Conservation (phyloP, 2,888 invertebrate species). For the Alcis repandata region DNA sequence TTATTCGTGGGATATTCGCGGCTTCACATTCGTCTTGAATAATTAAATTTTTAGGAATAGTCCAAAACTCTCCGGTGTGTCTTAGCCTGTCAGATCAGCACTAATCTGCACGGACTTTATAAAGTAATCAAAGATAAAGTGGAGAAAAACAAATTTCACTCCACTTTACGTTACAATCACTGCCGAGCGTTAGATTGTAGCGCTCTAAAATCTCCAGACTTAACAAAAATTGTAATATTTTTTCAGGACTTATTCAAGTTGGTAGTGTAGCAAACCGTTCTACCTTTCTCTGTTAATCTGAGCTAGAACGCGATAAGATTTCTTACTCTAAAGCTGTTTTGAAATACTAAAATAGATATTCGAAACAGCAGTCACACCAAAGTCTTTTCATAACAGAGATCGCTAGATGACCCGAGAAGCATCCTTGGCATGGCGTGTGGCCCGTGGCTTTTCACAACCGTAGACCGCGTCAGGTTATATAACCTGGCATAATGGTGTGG, state of each 20-base stretch:
- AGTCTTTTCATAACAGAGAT: constrained; percentile 59
- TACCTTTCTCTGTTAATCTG: neutral
- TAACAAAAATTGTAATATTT: neutral
- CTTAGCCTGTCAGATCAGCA: too few species aligned
- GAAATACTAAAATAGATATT: constrained; percentile 42
- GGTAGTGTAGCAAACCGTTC: neutral
- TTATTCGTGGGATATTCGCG: neutral
- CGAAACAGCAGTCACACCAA: constrained; percentile 56
- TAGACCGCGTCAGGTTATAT: constrained; percentile 61
- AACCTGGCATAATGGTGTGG: constrained; percentile 65
- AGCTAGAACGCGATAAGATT: neutral
- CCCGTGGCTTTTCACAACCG: constrained; percentile 79
- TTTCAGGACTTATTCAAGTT: neutral
- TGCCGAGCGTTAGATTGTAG: neutral
- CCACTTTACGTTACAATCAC: neutral
- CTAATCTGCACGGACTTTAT: too few species aligned
- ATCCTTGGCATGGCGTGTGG: constrained; percentile 61
- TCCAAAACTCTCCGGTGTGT: too few species aligned
- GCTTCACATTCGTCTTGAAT: constrained; percentile 5
- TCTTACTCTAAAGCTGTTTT: constrained; percentile 46
- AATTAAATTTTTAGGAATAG: neutral
- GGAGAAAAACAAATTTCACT: too few species aligned
- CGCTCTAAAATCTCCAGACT: neutral
- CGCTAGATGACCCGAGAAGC: constrained; percentile 57
- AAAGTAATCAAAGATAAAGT: too few species aligned